Evolutionary conservation across 1,140 invertebrate genomes (phyloP).

Genomic region (Cotesia vestalis): DNA sequence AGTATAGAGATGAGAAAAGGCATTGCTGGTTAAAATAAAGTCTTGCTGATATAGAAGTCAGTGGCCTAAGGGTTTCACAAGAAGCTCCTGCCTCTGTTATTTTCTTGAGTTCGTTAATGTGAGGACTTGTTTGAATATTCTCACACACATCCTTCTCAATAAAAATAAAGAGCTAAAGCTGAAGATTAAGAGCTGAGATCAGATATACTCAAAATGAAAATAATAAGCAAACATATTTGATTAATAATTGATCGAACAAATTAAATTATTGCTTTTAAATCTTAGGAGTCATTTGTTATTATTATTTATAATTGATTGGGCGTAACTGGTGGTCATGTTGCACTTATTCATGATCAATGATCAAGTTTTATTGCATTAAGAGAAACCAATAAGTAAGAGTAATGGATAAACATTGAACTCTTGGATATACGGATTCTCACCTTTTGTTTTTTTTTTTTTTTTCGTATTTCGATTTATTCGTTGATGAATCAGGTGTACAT

Average conservation of each 20-base stretch:
- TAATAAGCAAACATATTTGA: constrained; percentile 40
- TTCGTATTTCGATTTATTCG: constrained; percentile 57
- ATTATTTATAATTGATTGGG: constrained; percentile 50
- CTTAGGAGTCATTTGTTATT: constrained; percentile 11
- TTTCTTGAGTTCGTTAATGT: constrained; percentile 7
- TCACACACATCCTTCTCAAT: not conserved
- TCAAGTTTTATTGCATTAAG: constrained; percentile 20
- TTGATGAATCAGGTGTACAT: constrained; percentile 62
- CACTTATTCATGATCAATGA: not conserved
- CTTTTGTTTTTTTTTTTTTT: constrained; percentile 41
- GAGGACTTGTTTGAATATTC: constrained; percentile 5
- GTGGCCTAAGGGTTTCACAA: constrained; percentile 42
- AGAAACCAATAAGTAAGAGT: constrained; percentile 8
- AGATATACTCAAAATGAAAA: constrained; percentile 22
- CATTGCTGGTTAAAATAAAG: not conserved
- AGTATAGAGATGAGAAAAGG: constrained; percentile 34
- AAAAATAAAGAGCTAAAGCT: not conserved
- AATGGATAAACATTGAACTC: too few species aligned
- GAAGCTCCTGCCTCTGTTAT: constrained; percentile 38
- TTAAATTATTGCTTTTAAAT: constrained; percentile 60
- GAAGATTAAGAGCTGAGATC: not conserved
- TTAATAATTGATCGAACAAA: constrained; percentile 61
- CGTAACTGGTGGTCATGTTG: constrained; percentile 1
- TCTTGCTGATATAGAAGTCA: constrained; percentile 29
- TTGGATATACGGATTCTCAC: constrained; percentile 21